Evolutionary conservation across 2,797 vertebrate genomes (phyloP), one percentile per base, ranked within the genome.

Genomic region (Darevskia nairensis): DNA sequence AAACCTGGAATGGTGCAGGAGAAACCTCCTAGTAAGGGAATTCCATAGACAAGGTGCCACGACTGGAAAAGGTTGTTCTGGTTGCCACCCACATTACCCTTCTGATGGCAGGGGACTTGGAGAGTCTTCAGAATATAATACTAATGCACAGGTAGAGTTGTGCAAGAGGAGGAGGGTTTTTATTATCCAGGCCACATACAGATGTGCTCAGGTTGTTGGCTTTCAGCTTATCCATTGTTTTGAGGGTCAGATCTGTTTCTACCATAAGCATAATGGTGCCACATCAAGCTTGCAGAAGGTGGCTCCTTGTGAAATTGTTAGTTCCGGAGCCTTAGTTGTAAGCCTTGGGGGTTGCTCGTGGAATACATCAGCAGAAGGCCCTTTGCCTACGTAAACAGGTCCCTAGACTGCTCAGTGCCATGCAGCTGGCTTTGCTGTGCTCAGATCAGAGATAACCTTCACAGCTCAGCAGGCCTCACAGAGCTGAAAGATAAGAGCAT

Each of bases 401-500:
- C 19, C 21, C 32, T 59, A 75, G 78, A 74, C 71, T 68, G 83
- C 41, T 76, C 77, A 80, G 39, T 72, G 69, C 35, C 55, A 74
- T 17, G 8, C 64, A 61, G 87, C 32, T 39, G 74, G 59, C 46
- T 15, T 0, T 41, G 39, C 23, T 35, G 27, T 46, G 23, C 55
- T 72, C 25, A n/a, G 82, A 10, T 85, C 32, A 35, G 32, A 35
- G 71, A 35, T 35, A 35, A 35, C 32, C 61, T 64, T 23, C 21
- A 23, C 17, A 29, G 44, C 46, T 59, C 32, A 41, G 32, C 46
- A 78, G 1, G 23, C 46, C 29, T 78, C n/a, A 41, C 44, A 71
- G n/a, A 69, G 32, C n/a, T 88, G 81, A 78, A 88, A 84, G 64
- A n/a, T 85, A 61, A 68, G 39, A 23, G n/a, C n/a, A 39, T 21